These are phyloP conservation scores for Tympanoctomys barrerae DNA, from an alignment of 2,797 vertebrate genomes.

Conservation along the genomic window DNA sequence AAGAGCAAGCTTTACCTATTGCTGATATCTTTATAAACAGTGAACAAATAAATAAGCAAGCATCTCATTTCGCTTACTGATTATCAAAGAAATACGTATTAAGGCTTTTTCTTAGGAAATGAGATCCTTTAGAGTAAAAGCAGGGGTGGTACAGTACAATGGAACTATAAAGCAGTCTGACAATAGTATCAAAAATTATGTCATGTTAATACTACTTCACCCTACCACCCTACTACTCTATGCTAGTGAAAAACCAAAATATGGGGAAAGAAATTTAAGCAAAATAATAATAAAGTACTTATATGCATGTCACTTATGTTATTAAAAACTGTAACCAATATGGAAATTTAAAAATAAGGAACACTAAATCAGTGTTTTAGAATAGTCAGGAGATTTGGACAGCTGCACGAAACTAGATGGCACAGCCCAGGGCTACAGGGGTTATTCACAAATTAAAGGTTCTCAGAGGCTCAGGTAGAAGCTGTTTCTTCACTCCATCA, in stretches of 20 bases:
- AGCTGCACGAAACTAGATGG: not conserved
- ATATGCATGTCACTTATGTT: not conserved
- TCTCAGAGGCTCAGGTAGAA: not conserved
- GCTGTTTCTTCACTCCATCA: not conserved
- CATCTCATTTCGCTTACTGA: slow-evolving; percentile 16
- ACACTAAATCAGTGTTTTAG: not conserved
- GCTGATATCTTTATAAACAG: not conserved
- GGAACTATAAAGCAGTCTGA: slow-evolving; percentile 55
- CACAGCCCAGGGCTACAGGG: not conserved
- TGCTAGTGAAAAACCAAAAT: not conserved
- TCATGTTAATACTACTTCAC: not conserved
- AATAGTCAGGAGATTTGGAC: slow-evolving; percentile 21
- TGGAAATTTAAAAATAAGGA: not conserved
- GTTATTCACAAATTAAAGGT: not conserved
- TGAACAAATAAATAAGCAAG: not conserved
- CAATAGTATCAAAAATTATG: slow-evolving; percentile 19
- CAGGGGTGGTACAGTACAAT: not conserved
- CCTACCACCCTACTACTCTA: not conserved
- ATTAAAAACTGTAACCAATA: slow-evolving; percentile 42
- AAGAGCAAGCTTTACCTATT: not conserved
- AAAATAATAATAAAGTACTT: slow-evolving; percentile 1
- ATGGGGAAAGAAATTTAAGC: not conserved
- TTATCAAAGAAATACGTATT: slow-evolving; percentile 39
- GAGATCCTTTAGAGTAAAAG: slow-evolving; percentile 24
- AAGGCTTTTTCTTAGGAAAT: slow-evolving; percentile 51